Base-by-base conservation (phyloP, 2,888 invertebrate species). In the Metalampra italica region DNA sequence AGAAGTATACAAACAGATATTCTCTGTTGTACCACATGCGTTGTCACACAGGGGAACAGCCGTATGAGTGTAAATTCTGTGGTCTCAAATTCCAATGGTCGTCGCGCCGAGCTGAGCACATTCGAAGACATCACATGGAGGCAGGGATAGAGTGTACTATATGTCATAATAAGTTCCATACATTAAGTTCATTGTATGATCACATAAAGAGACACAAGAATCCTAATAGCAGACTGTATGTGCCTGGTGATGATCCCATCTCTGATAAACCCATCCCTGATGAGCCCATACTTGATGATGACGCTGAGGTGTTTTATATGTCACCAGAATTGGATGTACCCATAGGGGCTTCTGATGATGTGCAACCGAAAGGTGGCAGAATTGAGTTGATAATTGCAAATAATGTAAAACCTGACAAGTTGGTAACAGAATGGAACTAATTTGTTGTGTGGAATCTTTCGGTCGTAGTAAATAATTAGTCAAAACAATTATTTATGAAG, bases 171-270 rank as follows among this genome's bases (percentile, higher is more conserved):
- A 50, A 46, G 29, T 49, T 52, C n/a, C 48, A 22, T 11, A n/a
- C 51, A 7, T 36, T 49, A 22, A 43, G 43, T 13, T 49, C 51
- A 4, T 45, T 51, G 8, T 51, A 51, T 9, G 47, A 47, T 1
- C 51, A 51, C 15, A 41, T 43, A 29, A 51, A 51, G 15, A 45
- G 51, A 29, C 51, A 51, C 51, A 49, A 40, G 30, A 45, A 51
- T 47, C 47, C 47, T 7, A 45, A 46, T 7, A 49, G 51, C 30
- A 45, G 49, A 41, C 15, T 51, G 13, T 46, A 51, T 40, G 40
- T 45, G 3, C 29, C 42, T 29, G 8, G 4, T n/a, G n/a, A 42
- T 22, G 22, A 22, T 22, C 22, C 22, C 22, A 22, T 22, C 22
- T 3, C 2, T 22, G 22, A 22, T 22, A 22, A 22, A 3, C 22